phyloP scores from a whole-genome alignment of 2,113 vertebrate species.

The Grammomys surdaster region DNA sequence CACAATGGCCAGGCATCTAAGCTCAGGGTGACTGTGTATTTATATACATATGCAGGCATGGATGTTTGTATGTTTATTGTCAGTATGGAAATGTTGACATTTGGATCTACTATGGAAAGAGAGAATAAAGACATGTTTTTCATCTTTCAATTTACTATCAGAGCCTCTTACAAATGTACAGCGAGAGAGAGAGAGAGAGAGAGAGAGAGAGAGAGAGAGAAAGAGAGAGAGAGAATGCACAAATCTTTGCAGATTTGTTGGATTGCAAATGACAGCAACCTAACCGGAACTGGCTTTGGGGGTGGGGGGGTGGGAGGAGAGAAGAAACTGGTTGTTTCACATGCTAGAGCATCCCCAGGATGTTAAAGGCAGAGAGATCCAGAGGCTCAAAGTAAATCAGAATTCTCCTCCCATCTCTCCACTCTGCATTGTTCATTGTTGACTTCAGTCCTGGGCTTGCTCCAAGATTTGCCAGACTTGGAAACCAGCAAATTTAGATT shows the following conservation, averaged over 20 bases:
- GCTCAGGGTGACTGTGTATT: background rate
- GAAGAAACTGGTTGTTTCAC: background rate
- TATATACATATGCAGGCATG: background rate
- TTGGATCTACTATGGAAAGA: conserved; percentile 41
- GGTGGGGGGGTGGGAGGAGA: too few relatives aligned
- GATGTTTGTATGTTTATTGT: background rate
- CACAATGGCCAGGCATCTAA: background rate
- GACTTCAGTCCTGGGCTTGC: background rate
- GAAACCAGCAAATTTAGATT: background rate
- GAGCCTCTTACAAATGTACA: background rate
- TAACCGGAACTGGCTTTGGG: background rate
- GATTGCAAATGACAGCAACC: conserved; percentile 47
- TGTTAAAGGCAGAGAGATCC: background rate
- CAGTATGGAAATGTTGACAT: conserved; percentile 41
- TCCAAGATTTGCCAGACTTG: background rate
- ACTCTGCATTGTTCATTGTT: background rate
- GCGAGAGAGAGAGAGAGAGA: background rate
- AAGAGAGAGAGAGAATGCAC: background rate
- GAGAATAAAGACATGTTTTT: background rate
- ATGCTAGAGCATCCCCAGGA: background rate
- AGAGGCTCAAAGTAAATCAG: background rate
- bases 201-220: background rate
- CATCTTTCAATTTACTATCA: background rate
- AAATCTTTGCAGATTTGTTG: background rate
- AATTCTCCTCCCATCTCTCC: background rate